phyloP scores from a whole-genome alignment of 2,888 invertebrate species.

The Exocentrus adspersus region DNA sequence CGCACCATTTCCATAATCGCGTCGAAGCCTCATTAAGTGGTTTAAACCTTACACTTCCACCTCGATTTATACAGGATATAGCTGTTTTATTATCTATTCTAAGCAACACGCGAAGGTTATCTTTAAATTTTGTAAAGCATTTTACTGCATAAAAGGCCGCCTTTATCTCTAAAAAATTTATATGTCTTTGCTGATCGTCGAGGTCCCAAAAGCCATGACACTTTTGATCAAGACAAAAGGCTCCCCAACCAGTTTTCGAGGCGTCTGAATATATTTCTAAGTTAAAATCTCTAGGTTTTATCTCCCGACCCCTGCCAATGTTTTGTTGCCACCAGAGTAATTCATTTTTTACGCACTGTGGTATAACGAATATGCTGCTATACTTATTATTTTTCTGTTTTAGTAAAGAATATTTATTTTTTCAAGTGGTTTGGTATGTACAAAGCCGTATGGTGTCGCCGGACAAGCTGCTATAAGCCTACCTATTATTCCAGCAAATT shows the following conservation, averaged over 20 bases:
- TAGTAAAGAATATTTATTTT: background rate
- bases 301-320: slow-evolving; percentile 1
- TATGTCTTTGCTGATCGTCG: slow-evolving; percentile 15
- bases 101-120: background rate
- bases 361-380: background rate
- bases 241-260: slow-evolving; percentile 23
- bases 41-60: background rate
- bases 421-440: slow-evolving; percentile 2
- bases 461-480: background rate
- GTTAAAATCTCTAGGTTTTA: slow-evolving; percentile 13
- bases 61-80: slow-evolving; percentile 3
- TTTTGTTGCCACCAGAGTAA: slow-evolving; percentile 22
- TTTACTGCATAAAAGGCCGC: slow-evolving; percentile 26
- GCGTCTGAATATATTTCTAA: slow-evolving; percentile 31
- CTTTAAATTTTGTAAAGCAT: slow-evolving; percentile 20
- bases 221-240: slow-evolving; percentile 3
- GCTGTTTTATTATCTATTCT: slow-evolving; percentile 3
- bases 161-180: slow-evolving; percentile 28
- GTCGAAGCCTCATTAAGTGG: slow-evolving; percentile 3
- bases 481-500: slow-evolving; percentile 3
- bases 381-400: background rate
- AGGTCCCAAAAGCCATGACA: slow-evolving; percentile 26
- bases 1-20: slow-evolving; percentile 28
- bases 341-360: background rate
- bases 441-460: slow-evolving; percentile 2